Evolutionary conservation across 1,140 invertebrate genomes (phyloP).

Genomic region (Sinonovacula constricta): DNA sequence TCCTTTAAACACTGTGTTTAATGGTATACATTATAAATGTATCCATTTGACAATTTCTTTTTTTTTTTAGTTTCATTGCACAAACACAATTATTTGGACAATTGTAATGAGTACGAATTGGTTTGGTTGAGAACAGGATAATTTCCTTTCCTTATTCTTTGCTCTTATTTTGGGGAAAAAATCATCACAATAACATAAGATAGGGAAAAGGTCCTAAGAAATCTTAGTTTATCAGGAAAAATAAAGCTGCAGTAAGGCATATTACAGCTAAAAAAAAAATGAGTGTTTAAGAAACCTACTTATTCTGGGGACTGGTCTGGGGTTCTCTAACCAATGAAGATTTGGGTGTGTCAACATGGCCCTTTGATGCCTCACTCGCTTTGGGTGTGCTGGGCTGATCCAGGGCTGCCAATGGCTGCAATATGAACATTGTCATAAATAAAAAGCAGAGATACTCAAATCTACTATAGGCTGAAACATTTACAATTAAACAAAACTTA

Average conservation of each 20-base stretch:
- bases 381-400: conserved; percentile 8
- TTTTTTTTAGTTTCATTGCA: too few relatives aligned
- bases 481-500: too few relatives aligned
- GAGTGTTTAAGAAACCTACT: too few relatives aligned
- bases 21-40: too few relatives aligned
- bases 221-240: neutral
- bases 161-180: neutral
- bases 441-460: neutral
- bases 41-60: too few relatives aligned
- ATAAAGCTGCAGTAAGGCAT: too few relatives aligned
- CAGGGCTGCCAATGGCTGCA: conserved; percentile 55
- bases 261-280: neutral
- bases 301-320: neutral
- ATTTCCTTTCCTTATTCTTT: neutral
- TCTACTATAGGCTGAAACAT: neutral
- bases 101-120: too few relatives aligned
- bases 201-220: neutral
- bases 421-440: too few relatives aligned
- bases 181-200: neutral
- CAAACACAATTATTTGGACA: too few relatives aligned
- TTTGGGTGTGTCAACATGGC: conserved; percentile 28
- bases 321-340: conserved; percentile 2
- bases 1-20: too few relatives aligned
- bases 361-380: neutral
- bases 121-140: too few relatives aligned